phyloP scores from a whole-genome alignment of 2,113 vertebrate species.

The Hassar affinis region DNA sequence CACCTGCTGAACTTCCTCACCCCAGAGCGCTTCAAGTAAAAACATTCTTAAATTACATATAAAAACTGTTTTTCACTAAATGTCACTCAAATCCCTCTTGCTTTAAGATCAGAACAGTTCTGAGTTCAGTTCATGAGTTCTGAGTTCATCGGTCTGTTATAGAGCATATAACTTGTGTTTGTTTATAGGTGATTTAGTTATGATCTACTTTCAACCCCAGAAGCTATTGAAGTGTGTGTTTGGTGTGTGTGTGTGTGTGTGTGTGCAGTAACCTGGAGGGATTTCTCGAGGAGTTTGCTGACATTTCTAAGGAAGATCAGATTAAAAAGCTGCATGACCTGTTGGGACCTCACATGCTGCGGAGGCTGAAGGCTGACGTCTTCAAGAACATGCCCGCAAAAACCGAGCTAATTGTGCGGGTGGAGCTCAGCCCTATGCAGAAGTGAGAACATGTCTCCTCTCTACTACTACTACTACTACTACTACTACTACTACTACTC shows the following conservation, averaged over 20 bases:
- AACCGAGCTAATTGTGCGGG: slow-evolving; percentile 93
- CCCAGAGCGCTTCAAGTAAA: slow-evolving; percentile 94
- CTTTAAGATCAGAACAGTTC: background rate
- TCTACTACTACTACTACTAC: background rate
- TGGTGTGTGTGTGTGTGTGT: slow-evolving; percentile 36
- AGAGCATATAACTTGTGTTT: background rate
- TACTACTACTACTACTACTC: background rate
- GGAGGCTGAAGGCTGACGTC: slow-evolving; percentile 91
- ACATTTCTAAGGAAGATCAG: slow-evolving; percentile 99
- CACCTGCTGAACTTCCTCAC: slow-evolving; percentile 98
- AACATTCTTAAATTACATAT: background rate
- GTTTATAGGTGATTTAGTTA: background rate
- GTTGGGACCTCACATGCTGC: slow-evolving; percentile 95
- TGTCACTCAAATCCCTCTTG: background rate
- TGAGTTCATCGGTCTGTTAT: background rate
- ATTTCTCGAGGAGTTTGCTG: slow-evolving; percentile 97
- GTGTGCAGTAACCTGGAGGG: slow-evolving; percentile 91
- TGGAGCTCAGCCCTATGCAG: slow-evolving; percentile 98
- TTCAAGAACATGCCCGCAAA: slow-evolving; percentile 99
- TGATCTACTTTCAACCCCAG: background rate
- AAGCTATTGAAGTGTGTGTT: slow-evolving; percentile 13
- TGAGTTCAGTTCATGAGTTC: no score
- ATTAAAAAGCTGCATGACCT: slow-evolving; percentile 98
- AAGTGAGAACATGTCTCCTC: slow-evolving; percentile 76
- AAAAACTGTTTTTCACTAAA: no score